Evolutionary conservation across 2,113 vertebrate species (phyloP).

Genomic region (Microtus richardsoni): DNA sequence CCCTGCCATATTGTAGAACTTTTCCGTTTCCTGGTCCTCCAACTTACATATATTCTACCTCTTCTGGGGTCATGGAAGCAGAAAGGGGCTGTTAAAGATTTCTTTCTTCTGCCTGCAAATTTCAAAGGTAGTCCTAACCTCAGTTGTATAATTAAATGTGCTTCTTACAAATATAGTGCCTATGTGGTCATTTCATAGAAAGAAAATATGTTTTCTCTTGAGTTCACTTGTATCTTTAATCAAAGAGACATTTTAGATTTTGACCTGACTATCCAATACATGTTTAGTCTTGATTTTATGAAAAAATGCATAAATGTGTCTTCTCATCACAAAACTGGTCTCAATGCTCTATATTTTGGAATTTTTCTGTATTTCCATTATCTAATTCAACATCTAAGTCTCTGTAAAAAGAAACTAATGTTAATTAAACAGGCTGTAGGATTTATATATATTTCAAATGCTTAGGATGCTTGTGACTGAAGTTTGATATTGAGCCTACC

Average conservation of each 20-base stretch:
- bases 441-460: background rate
- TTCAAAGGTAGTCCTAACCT: background rate
- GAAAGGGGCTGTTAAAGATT: background rate
- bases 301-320: background rate
- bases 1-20: background rate
- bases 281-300: background rate
- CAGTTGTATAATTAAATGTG: background rate
- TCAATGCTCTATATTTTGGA: background rate
- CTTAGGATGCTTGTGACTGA: background rate
- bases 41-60: background rate
- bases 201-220: background rate
- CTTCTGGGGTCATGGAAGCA: background rate
- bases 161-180: background rate
- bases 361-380: background rate
- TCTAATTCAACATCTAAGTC: background rate
- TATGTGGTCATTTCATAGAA: background rate
- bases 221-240: constrained; percentile 18
- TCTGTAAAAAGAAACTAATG: background rate
- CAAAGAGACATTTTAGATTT: background rate
- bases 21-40: background rate
- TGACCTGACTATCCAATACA: background rate
- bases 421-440: background rate
- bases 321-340: background rate
- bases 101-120: background rate
- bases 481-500: background rate